Evolutionary conservation across 2,888 invertebrate species (phyloP), one percentile per base, ranked within the genome.

Genomic region (Dryocosmus kuriphilus): DNA sequence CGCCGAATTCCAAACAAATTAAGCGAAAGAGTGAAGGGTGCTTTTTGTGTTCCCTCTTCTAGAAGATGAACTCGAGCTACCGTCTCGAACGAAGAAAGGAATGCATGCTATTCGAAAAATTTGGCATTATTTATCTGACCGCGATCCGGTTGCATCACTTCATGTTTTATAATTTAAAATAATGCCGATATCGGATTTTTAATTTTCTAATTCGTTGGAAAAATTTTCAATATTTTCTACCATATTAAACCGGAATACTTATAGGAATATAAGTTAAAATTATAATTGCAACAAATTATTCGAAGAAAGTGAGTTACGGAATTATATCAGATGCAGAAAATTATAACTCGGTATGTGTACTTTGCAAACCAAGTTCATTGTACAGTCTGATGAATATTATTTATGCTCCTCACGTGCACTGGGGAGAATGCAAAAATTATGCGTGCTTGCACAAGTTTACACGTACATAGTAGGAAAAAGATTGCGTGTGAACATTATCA

Each of bases 401-500:
- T 65, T 35, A 41, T 41, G 24, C 57, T 24, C 22, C 22, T 24
- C 57, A 57, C 57, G 24, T 41, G 24, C 27, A 67, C 27, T 41
- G 8, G 24, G 8, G 24, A 27, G 67, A 67, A 46, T 22, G 41
- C 38, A 67, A 41, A 41, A 67, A 67, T 67, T 67, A 41, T 67
- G 57, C 57, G 24, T 24, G 57, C 57, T 67, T 67, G 27, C 41
- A 67, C 46, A 67, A 67, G 67, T 46, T 27, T 27, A 24, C 67
- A 46, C 67, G 67, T 67, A 41, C 41, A 41, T 8, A 41, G 24
- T 46, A 19, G 19, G 38, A 24, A 67, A 67, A 67, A 67, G 24
- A 67, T 67, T 41, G 67, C 67, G 67, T 67, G 67, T 41, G 24
- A 67, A 67, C 24, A 41, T 67, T 67, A 67, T 67, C 67, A 22